These are phyloP conservation scores for Rhea pennata DNA, from an alignment of 2,113 vertebrate genomes.

Conservation along the genomic window DNA sequence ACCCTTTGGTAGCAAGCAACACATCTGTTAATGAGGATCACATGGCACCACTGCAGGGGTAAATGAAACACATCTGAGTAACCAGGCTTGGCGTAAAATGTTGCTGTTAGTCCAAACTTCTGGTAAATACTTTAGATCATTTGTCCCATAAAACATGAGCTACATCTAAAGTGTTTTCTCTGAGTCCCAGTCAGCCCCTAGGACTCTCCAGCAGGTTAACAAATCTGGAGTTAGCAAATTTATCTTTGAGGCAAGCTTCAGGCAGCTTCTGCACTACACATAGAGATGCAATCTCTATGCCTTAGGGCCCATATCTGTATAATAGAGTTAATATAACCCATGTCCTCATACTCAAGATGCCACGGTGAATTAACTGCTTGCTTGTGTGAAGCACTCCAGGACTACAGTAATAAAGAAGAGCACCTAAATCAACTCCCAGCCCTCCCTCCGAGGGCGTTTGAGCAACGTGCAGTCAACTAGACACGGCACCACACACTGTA, in stretches of 20 bases:
- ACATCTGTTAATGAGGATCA: not conserved
- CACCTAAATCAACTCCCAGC: not conserved
- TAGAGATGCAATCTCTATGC: not conserved
- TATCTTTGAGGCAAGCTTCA: not conserved
- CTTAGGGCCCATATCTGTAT: not conserved
- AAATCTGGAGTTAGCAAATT: not conserved
- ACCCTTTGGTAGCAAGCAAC: not conserved
- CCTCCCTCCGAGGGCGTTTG: not conserved
- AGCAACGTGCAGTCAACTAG: not conserved
- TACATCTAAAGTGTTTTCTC: not conserved
- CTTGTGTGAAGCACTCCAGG: not conserved
- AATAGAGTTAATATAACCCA: not conserved
- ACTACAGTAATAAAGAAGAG: not conserved
- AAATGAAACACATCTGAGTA: not conserved
- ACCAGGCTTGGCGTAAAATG: not conserved
- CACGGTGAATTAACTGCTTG: not conserved
- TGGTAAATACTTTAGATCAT: not conserved
- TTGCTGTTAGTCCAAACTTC: not conserved
- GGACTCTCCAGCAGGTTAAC: not conserved
- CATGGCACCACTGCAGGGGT: not conserved
- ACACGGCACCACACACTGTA: rapidly evolving
- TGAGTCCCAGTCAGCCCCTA: not conserved
- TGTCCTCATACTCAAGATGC: not conserved
- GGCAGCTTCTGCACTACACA: not conserved
- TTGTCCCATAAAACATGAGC: not conserved